phyloP scores from a whole-genome alignment of 2,888 invertebrate genomes.

The Cantharis rufa region DNA sequence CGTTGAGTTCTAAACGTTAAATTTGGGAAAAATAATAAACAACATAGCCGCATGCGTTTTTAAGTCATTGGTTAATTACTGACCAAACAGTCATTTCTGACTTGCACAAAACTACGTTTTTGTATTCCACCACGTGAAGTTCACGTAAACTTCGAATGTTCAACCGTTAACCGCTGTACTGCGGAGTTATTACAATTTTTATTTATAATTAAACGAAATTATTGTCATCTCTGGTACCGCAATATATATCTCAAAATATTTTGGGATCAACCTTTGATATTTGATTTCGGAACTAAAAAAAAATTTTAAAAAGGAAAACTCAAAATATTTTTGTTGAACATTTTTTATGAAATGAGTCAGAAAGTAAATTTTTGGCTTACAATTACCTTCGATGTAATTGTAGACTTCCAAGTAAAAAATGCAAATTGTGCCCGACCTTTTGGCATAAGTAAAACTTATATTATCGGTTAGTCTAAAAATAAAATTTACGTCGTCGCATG shows the following conservation, averaged over 20 bases:
- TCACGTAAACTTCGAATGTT: background rate
- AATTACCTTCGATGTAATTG: background rate
- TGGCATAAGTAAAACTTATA: conserved; percentile 10
- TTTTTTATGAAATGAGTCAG: background rate
- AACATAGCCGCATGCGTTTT: too few relatives aligned
- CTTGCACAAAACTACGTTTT: too few relatives aligned
- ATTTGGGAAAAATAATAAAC: too few relatives aligned
- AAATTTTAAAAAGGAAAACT: background rate
- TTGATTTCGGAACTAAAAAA: too few relatives aligned
- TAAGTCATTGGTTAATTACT: too few relatives aligned
- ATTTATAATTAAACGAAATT: too few relatives aligned
- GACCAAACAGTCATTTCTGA: too few relatives aligned
- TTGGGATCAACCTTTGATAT: too few relatives aligned
- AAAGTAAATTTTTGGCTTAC: background rate
- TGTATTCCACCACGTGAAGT: background rate
- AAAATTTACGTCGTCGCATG: background rate
- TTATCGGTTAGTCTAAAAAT: conserved; percentile 18
- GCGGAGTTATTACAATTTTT: too few relatives aligned
- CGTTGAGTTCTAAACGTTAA: background rate
- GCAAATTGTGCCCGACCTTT: conserved; percentile 15
- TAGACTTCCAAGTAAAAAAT: conserved; percentile 8
- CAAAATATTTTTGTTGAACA: background rate
- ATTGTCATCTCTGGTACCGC: too few relatives aligned
- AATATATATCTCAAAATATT: too few relatives aligned
- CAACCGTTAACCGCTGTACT: background rate